A percentile compares a stretch with the other conserved stretches of the same genome.
phyloP scores from a whole-genome alignment of 2,113 vertebrate genomes.

The Lophius piscatorius region DNA sequence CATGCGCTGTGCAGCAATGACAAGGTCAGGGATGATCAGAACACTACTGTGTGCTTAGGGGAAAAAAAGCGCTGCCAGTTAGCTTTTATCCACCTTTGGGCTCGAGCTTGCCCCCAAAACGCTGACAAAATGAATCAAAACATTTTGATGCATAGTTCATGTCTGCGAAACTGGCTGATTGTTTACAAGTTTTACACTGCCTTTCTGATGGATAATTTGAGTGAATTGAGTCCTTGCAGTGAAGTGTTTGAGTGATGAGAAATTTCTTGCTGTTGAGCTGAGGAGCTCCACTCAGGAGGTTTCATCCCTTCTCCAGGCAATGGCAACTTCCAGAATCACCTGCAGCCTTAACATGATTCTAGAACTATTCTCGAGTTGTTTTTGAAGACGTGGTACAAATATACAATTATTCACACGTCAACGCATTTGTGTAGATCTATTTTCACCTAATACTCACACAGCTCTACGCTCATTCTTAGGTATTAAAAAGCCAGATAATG shows the following conservation, averaged over 20 bases:
- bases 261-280: conserved; percentile 47
- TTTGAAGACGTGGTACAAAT: conserved; percentile 69
- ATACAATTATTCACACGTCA: conserved; percentile 45
- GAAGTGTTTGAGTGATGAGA: conserved; percentile 67
- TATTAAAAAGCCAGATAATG: conserved; percentile 57
- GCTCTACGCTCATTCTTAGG: conserved; percentile 3
- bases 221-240: conserved; percentile 60
- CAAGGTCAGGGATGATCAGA: conserved; percentile 70
- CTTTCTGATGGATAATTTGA: conserved; percentile 52
- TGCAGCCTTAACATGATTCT: conserved; percentile 76
- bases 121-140: conserved; percentile 39
- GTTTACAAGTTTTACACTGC: conserved; percentile 48
- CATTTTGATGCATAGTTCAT: conserved; percentile 23
- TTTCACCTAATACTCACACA: background rate
- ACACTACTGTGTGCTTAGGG: conserved; percentile 51
- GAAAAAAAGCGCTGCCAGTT: conserved; percentile 57
- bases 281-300: conserved; percentile 56
- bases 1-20: conserved; percentile 52
- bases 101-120: conserved; percentile 3
- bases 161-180: conserved; percentile 38
- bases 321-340: conserved; percentile 76
- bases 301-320: conserved; percentile 63
- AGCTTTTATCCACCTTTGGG: conserved; percentile 9
- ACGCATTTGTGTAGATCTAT: conserved; percentile 10
- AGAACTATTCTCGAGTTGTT: conserved; percentile 60